Conservation (phyloP, 1,140 invertebrate genomes). For the Metopolophium dirhodum region DNA sequence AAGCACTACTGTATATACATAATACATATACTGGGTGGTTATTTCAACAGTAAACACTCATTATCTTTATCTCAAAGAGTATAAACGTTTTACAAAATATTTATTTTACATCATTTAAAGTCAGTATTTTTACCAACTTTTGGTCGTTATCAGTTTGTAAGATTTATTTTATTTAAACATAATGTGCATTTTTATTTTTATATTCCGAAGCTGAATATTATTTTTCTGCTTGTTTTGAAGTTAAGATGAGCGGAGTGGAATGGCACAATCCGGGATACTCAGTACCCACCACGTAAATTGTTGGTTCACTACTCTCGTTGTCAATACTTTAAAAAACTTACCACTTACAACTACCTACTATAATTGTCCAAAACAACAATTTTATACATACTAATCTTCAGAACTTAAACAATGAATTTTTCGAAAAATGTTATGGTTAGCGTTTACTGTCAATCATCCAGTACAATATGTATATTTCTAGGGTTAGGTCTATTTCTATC, state of each 20-base stretch:
- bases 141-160: neutral
- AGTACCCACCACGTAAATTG: neutral
- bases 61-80: neutral
- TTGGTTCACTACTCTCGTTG: neutral
- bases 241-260: neutral
- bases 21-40: neutral
- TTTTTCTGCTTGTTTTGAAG: neutral
- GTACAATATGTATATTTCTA: too few relatives aligned
- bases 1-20: neutral
- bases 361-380: too few relatives aligned
- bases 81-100: neutral
- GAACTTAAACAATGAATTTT: too few relatives aligned
- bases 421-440: too few relatives aligned
- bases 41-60: neutral
- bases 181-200: neutral
- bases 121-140: neutral
- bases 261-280: neutral
- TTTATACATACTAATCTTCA: too few relatives aligned
- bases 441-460: too few relatives aligned
- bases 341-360: too few relatives aligned
- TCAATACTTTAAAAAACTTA: neutral
- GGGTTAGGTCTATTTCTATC: too few relatives aligned
- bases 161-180: neutral
- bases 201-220: neutral
- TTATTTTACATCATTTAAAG: neutral